These are phyloP conservation scores for Formica selysi DNA, from an alignment of 1,140 invertebrate species.

Conservation along the genomic window DNA sequence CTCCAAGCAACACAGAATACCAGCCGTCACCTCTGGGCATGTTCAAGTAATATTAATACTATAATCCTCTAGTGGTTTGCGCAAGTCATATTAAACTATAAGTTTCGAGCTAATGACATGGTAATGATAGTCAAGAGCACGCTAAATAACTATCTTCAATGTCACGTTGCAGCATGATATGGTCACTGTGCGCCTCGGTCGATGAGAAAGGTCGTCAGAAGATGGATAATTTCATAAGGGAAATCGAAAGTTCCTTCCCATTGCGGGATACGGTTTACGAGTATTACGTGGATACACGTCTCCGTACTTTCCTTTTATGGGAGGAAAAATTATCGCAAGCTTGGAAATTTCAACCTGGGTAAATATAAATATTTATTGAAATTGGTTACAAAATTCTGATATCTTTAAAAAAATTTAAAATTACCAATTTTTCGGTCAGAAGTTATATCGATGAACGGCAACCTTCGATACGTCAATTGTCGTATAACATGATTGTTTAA, in stretches of 20 bases:
- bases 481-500: not conserved
- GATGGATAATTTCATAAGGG: conserved; percentile 93
- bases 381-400: not conserved
- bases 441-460: not conserved
- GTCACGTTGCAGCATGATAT: conserved; percentile 89
- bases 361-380: conserved; percentile 41
- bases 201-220: conserved; percentile 93
- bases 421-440: not conserved
- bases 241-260: conserved; percentile 94
- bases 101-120: conserved; percentile 40
- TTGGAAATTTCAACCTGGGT: conserved; percentile 91
- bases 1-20: conserved; percentile 29
- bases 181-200: conserved; percentile 93
- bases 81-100: conserved; percentile 61
- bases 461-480: not conserved
- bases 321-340: conserved; percentile 90
- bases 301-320: conserved; percentile 91
- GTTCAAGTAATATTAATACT: conserved; percentile 43
- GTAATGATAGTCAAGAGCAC: conserved; percentile 29
- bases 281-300: conserved; percentile 92
- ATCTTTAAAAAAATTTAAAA: not conserved
- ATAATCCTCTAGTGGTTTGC: conserved; percentile 21
- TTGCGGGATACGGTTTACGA: conserved; percentile 95
- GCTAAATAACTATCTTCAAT: conserved; percentile 30
- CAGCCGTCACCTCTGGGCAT: conserved; percentile 1